These are phyloP conservation scores for Valencia hispanica DNA, from an alignment of 2,797 vertebrate species.

Conservation along the genomic window DNA sequence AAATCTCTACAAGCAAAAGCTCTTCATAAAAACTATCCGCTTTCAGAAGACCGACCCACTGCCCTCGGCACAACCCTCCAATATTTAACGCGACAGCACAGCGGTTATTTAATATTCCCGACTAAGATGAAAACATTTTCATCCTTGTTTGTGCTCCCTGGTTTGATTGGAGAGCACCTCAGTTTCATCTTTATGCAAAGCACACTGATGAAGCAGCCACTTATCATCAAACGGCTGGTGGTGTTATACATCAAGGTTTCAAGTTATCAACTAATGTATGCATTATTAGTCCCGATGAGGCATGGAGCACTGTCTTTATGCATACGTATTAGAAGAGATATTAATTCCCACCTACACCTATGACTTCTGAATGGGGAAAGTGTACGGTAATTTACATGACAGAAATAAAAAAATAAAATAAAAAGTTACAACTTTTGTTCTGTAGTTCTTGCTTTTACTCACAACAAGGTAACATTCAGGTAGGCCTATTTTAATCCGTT, in stretches of 20 bases:
- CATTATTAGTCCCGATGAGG: constrained; percentile 69
- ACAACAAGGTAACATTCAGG: neutral
- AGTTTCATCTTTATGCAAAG: constrained; percentile 71
- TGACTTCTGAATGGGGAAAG: constrained; percentile 15
- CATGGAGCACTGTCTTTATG: constrained; percentile 42
- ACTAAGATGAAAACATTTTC: constrained; percentile 54
- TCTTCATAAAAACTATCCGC: constrained; percentile 61
- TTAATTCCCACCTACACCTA: constrained; percentile 32
- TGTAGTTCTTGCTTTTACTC: constrained; percentile 3
- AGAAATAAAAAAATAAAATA: neutral
- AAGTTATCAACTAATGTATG: constrained; percentile 75
- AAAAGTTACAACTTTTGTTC: constrained; percentile 9
- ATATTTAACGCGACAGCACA: constrained; percentile 34
- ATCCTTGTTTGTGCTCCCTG: constrained; percentile 48
- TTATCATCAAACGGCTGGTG: constrained; percentile 69
- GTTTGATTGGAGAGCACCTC: constrained; percentile 64
- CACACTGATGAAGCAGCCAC: constrained; percentile 71
- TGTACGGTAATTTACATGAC: neutral
- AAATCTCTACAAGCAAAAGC: constrained; percentile 38
- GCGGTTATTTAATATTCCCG: constrained; percentile 59
- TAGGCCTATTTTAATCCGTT: neutral
- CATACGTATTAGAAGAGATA: constrained; percentile 51
- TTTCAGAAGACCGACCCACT: constrained; percentile 45
- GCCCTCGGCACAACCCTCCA: constrained; percentile 46
- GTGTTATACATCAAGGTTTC: constrained; percentile 71